A percentile compares a stretch with the other conserved stretches of the same genome.
These are phyloP conservation scores for Odocoileus virginianus DNA, from an alignment of 2,113 vertebrate species.

Conservation along the genomic window DNA sequence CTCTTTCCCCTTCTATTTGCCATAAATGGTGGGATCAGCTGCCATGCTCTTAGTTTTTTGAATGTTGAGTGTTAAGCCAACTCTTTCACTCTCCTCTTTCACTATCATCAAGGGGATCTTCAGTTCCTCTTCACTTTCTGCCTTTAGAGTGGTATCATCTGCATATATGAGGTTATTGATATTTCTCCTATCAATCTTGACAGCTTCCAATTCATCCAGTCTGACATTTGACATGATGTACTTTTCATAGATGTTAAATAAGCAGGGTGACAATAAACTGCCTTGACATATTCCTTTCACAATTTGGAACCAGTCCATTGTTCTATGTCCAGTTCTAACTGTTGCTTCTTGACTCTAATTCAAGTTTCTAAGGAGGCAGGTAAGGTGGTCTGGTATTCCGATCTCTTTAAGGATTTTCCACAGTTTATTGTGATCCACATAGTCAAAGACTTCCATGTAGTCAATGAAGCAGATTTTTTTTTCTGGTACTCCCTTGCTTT, in stretches of 20 bases:
- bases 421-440: background rate
- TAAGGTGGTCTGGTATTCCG: background rate
- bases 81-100: background rate
- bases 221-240: background rate
- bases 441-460: too few species aligned
- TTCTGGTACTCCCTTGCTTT: background rate
- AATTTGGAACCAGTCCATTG: background rate
- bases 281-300: background rate
- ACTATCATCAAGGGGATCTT: background rate
- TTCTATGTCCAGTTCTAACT: background rate
- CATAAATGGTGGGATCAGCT: background rate
- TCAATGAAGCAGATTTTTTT: background rate
- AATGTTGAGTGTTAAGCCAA: background rate
- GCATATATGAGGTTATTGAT: background rate
- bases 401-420: background rate
- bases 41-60: background rate
- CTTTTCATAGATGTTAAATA: background rate
- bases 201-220: background rate
- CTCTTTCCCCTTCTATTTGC: background rate
- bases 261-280: background rate
- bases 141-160: background rate
- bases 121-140: background rate
- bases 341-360: background rate
- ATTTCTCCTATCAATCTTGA: background rate
- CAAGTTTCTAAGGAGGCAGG: background rate